These are phyloP conservation scores for Calliphora vicina DNA, from an alignment of 1,140 invertebrate species.

Conservation along the genomic window DNA sequence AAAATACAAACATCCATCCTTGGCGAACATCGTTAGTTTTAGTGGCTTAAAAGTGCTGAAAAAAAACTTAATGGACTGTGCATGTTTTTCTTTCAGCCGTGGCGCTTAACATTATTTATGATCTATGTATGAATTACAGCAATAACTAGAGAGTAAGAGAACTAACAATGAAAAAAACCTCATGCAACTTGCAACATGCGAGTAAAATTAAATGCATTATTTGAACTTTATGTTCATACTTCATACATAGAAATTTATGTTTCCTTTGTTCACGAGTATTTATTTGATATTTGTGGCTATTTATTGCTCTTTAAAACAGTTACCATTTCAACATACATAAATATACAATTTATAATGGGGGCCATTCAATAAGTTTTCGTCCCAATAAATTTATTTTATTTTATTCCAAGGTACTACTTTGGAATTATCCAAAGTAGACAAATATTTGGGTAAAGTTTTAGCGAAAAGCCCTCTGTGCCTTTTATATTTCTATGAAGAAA, in stretches of 20 bases:
- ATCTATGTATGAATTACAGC: conserved; percentile 42
- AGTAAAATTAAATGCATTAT: background rate
- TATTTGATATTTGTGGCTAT: background rate
- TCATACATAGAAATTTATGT: background rate
- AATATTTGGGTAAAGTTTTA: no score
- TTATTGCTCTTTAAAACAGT: background rate
- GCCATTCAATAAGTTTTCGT: no score
- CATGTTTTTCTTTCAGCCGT: conserved; percentile 62
- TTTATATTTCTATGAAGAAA: no score
- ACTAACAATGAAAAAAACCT: background rate
- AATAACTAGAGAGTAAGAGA: conserved; percentile 40
- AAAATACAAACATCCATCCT: background rate
- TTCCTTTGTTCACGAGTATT: background rate
- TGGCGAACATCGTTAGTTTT: background rate
- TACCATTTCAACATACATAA: no score
- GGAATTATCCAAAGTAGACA: no score
- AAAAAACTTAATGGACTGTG: conserved; percentile 60
- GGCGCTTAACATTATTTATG: conserved; percentile 63
- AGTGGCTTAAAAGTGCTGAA: background rate
- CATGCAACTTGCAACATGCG: background rate
- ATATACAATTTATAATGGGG: no score
- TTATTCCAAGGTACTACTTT: no score
- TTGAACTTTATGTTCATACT: background rate
- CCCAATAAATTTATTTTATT: no score
- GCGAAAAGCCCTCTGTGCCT: no score